Evolutionary conservation across 2,888 invertebrate species (phyloP), one percentile per base, ranked within the genome.

Genomic region (Reticulitermes lucifugus): DNA sequence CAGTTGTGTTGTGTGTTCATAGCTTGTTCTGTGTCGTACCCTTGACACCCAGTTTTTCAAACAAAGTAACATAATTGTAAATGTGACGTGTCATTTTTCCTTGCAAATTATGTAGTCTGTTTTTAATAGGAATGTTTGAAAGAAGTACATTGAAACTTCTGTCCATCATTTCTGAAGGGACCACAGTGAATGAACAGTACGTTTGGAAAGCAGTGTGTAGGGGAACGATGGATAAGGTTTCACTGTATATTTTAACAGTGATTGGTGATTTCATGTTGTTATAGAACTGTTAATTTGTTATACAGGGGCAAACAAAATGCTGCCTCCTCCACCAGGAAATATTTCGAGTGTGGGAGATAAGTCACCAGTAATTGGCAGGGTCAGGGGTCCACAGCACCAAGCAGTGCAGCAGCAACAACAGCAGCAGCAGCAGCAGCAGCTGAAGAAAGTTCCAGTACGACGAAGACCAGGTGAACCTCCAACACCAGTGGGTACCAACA

Each of bases 301-400:
- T n/a, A 7, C 81, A 81, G 81, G 81, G 25, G 43, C 81, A 60
- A 81, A 81, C 35, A 81, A 81, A 70, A 77, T 77, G 77, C 70
- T 81, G 18, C 65, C 70, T 41, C 81, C 81, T 43, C 81, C 81
- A 14, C 81, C 81, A 65, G 81, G 65, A 10, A 81, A 21, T n/a
- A 46, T 41, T 43, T n/a, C 70, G 6, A 70, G 79, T 18, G 29
- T 70, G 60, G 79, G 79, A n/a, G 84, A 84, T 55, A 86, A 75
- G 85, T 60, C 86, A 91, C 91, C 85, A 90, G 90, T 87, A 90
- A 91, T 14, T 87, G 91, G 84, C 87, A 90, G 87, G 91, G 90
- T 79, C n/a, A 73, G 60, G 29, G 35, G 79, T 41, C 83, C 87
- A 35, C 85, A 83, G 35, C 60, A 55, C 14, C 55, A 55, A 12